phyloP scores from a whole-genome alignment of 64 coral and sea anemone species.

The Acropora yongei region DNA sequence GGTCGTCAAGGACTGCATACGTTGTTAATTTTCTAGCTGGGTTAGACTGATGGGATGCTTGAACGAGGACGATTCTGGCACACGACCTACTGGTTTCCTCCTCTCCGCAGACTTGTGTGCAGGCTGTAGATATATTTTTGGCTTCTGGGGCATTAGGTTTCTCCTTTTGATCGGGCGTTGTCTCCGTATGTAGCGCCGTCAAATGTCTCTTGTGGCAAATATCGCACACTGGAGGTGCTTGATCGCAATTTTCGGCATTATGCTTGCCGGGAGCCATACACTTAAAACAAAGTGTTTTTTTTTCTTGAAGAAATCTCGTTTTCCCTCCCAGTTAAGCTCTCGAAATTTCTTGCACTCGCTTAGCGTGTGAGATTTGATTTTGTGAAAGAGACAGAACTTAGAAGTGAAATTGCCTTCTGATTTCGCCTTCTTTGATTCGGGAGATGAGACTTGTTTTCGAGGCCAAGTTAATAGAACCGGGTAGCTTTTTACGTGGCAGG shows the following conservation, averaged over 20 bases:
- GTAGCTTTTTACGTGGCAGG: no score
- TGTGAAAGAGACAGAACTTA: constrained; percentile 69
- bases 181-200: constrained; percentile 49
- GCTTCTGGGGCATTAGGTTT: neutral
- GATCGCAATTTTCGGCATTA: constrained; percentile 23
- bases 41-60: constrained; percentile 42
- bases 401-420: neutral
- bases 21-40: constrained; percentile 47
- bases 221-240: constrained; percentile 31
- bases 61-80: constrained; percentile 65
- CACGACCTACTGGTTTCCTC: constrained; percentile 60
- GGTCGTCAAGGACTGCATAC: constrained; percentile 76
- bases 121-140: neutral
- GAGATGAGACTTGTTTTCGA: neutral
- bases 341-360: constrained; percentile 62
- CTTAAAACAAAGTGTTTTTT: constrained; percentile 62
- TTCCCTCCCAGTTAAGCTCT: constrained; percentile 26
- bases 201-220: constrained; percentile 61
- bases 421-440: neutral
- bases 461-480: neutral
- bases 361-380: constrained; percentile 46
- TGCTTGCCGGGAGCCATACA: constrained; percentile 43
- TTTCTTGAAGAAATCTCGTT: constrained; percentile 58
- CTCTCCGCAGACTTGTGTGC: constrained; percentile 73
- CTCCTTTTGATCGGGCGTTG: neutral